A percentile compares a stretch with the other conserved stretches of the same genome.
phyloP scores from a whole-genome alignment of 1,140 invertebrate genomes.

The Listronotus oregonensis region DNA sequence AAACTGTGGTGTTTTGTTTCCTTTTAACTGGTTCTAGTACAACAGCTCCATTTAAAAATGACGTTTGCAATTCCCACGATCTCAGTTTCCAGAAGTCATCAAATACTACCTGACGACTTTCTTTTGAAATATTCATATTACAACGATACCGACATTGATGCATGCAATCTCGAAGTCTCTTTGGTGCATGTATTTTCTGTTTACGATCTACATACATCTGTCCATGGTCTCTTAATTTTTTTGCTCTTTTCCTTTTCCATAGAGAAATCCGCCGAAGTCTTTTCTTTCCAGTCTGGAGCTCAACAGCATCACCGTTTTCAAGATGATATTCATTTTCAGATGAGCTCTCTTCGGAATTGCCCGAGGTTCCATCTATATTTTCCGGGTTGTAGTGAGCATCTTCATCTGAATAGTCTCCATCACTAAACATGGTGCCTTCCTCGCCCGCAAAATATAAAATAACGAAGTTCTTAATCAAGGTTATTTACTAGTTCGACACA shows the following conservation, averaged over 20 bases:
- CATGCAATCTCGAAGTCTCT: not conserved
- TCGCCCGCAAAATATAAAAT: not conserved
- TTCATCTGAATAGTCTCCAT: constrained; percentile 3
- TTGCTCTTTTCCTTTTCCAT: constrained; percentile 1
- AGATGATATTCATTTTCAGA: constrained; percentile 5
- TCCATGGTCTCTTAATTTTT: constrained; percentile 4
- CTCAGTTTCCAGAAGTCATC: too few relatives aligned
- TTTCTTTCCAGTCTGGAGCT: constrained; percentile 7
- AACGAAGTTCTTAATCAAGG: too few relatives aligned
- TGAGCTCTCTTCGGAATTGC: not conserved
- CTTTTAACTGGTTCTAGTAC: too few relatives aligned
- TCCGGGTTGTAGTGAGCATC: constrained; percentile 5
- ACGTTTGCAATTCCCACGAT: too few relatives aligned
- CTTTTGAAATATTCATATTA: too few relatives aligned
- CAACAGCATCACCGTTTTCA: not conserved
- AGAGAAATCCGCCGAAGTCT: not conserved
- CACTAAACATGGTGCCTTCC: too few relatives aligned
- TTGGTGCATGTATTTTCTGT: constrained; percentile 9
- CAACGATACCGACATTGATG: too few relatives aligned
- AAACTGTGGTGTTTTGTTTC: too few relatives aligned
- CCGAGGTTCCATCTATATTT: too few relatives aligned
- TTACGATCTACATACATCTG: constrained; percentile 6
- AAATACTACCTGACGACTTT: too few relatives aligned
- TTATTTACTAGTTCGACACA: too few relatives aligned
- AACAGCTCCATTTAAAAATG: too few relatives aligned